Conservation (phyloP, 92 coral and sea anemone genomes). For the Porites lobata region DNA sequence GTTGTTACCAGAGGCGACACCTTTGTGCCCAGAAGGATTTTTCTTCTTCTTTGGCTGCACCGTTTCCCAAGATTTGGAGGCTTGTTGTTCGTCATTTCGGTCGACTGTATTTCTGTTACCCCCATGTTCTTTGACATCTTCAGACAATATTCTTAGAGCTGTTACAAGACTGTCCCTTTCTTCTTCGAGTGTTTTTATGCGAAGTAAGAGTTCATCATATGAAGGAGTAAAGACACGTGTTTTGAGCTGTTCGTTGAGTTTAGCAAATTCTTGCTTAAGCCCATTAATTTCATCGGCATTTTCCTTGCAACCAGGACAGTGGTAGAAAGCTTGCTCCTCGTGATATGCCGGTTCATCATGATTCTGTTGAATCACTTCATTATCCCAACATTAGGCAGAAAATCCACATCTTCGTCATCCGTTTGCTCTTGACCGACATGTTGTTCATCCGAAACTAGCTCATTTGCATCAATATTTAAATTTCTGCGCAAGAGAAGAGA, state of each 20-base stretch:
- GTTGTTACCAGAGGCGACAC: slow-evolving; percentile 6
- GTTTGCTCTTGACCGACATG: not conserved
- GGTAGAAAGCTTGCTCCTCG: slow-evolving; percentile 7
- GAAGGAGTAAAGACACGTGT: slow-evolving; percentile 10
- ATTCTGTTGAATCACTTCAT: slow-evolving; percentile 14
- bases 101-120: not conserved
- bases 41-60: not conserved
- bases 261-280: slow-evolving; percentile 13
- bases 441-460: not conserved
- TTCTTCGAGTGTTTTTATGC: slow-evolving; percentile 9
- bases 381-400: slow-evolving; percentile 8
- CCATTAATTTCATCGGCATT: slow-evolving; percentile 6
- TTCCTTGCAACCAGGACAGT: slow-evolving; percentile 16
- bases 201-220: not conserved
- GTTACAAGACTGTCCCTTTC: slow-evolving; percentile 11
- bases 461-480: slow-evolving; percentile 9
- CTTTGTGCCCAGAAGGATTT: slow-evolving; percentile 1
- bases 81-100: not conserved
- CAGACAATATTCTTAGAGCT: slow-evolving; percentile 5
- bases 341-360: not conserved
- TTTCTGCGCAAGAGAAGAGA: slow-evolving; percentile 10
- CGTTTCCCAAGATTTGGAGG: too few relatives aligned
- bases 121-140: slow-evolving; percentile 16
- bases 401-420: slow-evolving; percentile 5
- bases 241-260: slow-evolving; percentile 6